phyloP scores from a whole-genome alignment of 2,797 vertebrate genomes.

The Gallinago nigripennis region DNA sequence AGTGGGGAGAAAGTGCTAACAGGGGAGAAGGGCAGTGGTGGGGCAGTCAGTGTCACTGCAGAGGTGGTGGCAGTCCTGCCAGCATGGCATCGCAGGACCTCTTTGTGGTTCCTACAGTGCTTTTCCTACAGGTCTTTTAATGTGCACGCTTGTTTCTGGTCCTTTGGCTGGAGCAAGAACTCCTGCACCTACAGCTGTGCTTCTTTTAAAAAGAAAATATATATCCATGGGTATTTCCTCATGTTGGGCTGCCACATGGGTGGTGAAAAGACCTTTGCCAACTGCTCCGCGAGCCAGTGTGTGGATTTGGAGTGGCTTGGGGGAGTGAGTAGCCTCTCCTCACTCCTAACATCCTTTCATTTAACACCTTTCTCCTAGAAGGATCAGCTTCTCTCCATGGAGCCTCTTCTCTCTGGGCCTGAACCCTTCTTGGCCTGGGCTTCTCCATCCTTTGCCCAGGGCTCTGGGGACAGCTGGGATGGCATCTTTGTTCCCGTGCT shows the following conservation, averaged over 20 bases:
- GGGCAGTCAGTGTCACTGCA: neutral
- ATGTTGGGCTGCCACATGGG: neutral
- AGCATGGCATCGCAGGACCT: neutral
- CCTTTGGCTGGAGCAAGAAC: neutral
- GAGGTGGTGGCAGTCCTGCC: accelerated
- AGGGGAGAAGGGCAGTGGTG: neutral
- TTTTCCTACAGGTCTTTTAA: neutral
- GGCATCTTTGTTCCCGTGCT: neutral
- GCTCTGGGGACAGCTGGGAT: neutral
- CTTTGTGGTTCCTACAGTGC: neutral
- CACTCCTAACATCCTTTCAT: neutral
- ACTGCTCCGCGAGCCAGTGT: neutral
- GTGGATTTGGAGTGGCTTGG: neutral
- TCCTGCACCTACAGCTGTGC: neutral
- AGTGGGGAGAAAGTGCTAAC: neutral
- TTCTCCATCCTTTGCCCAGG: accelerated
- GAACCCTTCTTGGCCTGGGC: neutral
- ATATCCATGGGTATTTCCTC: neutral
- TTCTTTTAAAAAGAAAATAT: neutral
- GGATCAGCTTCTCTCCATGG: neutral
- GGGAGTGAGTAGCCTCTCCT: neutral
- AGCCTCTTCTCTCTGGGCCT: neutral
- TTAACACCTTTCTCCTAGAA: neutral
- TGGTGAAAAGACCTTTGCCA: neutral
- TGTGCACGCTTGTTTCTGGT: neutral